Evolutionary conservation across 2,888 invertebrate genomes (phyloP), one percentile per base, ranked within the genome.

Genomic region (Pemphredon lugubris): DNA sequence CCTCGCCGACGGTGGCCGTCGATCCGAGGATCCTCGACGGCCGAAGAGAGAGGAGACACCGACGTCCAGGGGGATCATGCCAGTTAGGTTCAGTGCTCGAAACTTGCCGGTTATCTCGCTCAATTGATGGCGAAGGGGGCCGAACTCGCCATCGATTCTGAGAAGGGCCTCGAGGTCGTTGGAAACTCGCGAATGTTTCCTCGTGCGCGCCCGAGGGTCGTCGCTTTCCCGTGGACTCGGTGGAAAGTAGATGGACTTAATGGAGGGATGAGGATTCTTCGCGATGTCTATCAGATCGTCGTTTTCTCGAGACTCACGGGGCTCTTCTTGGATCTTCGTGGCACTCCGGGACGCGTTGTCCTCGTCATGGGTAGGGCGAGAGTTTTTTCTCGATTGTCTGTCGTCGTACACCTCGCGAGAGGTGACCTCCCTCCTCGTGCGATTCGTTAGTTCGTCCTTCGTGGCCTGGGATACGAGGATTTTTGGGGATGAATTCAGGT

Each of bases 121-220:
- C 34, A 85, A 66, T 39, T 82, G 70, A 13, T 67, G 75, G 39
- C 69, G 75, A 13, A 86, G 59, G 0, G 84, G 85, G 0, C 73
- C 63, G 0, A 86, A 51, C 53, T 85, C 86, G 11, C 71, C 64
- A 7, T 83, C 79, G 55, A 85, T 85, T 34, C 81, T 79, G 32
- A 73, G 57, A 14, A 81, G 59, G 0, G 80, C 68, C 11, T 75
- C 68, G 16, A 73, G 47, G 40, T 83, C 82, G 14, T 72, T 75
- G 1, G 53, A 26, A 2, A 67, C 9, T 0, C 65, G 48, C n/a
- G 69, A 63, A 23, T 69, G 65, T n/a, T 54, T 69, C 14, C 26
- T 57, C 2, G 26, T 5, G 1, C 21, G 14, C 5, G 18, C n/a
- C 6, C 26, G 20, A 0, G n/a, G 2, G 0, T 6, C n/a, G 4